phyloP scores from a whole-genome alignment of 2,888 invertebrate species.

The Lasioglossum lativentre region DNA sequence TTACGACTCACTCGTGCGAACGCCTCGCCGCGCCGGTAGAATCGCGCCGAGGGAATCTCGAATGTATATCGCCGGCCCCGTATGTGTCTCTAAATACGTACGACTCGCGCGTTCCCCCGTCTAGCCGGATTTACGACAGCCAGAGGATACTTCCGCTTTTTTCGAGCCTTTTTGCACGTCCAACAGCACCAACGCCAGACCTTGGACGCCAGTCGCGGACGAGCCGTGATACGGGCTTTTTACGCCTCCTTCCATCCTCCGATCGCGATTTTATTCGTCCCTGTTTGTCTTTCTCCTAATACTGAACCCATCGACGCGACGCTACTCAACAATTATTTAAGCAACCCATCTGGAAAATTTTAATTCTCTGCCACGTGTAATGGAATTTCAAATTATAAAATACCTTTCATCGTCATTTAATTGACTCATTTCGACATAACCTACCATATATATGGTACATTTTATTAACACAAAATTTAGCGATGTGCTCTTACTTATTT shows the following conservation, averaged over 20 bases:
- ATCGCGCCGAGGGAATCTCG: conserved; percentile 52
- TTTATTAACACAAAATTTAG: not conserved
- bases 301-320: not conserved
- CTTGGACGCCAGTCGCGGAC: not conserved
- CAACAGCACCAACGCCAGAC: not conserved
- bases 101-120: conserved; percentile 9
- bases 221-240: not conserved
- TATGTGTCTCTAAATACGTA: conserved; percentile 36
- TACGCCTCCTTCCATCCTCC: not conserved
- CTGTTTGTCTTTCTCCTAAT: not conserved
- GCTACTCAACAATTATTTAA: not conserved
- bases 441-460: not conserved
- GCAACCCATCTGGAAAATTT: not conserved
- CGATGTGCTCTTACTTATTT: not conserved
- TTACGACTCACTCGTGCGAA: conserved; percentile 69
- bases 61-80: conserved; percentile 46
- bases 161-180: not conserved
- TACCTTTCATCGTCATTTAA: not conserved
- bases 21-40: conserved; percentile 41
- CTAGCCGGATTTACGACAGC: conserved; percentile 31
- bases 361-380: not conserved
- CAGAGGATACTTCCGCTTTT: conserved; percentile 17
- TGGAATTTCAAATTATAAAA: not conserved
- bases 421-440: not conserved
- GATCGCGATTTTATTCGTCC: not conserved